These are phyloP conservation scores for Hirudo medicinalis DNA, from an alignment of 1,140 invertebrate genomes.

Conservation along the genomic window DNA sequence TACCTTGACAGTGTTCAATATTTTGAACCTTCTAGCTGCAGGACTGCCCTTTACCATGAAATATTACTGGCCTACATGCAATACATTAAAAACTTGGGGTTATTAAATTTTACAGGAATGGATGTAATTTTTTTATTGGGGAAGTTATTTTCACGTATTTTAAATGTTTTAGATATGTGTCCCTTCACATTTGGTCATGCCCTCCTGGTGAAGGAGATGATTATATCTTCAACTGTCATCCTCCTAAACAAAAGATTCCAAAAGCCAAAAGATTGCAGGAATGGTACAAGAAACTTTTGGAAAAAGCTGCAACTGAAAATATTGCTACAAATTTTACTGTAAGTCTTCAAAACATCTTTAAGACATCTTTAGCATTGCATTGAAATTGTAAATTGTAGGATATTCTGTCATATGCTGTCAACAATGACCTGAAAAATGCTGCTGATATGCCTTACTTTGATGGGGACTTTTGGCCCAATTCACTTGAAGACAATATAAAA, in stretches of 20 bases:
- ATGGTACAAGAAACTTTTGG: slow-evolving; percentile 99
- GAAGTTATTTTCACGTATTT: background rate
- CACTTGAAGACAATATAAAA: slow-evolving; percentile 95
- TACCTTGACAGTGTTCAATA: slow-evolving; percentile 99
- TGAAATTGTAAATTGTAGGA: slow-evolving; percentile 46
- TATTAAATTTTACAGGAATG: background rate
- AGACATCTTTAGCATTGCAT: background rate
- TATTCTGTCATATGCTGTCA: slow-evolving; percentile 94
- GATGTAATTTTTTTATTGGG: background rate
- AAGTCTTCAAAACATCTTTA: background rate
- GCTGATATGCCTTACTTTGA: slow-evolving; percentile 97
- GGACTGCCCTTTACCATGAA: slow-evolving; percentile 98
- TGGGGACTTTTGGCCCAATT: slow-evolving; percentile 99
- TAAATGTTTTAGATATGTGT: slow-evolving; percentile 52
- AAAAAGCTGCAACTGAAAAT: slow-evolving; percentile 93
- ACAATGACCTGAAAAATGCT: slow-evolving; percentile 83
- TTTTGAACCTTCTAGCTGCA: slow-evolving; percentile 87
- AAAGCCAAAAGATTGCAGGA: slow-evolving; percentile 97
- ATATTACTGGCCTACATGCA: slow-evolving; percentile 96
- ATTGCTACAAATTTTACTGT: slow-evolving; percentile 94
- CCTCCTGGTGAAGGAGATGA: slow-evolving; percentile 98
- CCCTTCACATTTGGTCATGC: slow-evolving; percentile 95
- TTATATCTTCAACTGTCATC: slow-evolving; percentile 99
- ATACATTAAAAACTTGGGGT: slow-evolving; percentile 91
- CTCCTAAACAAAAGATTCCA: slow-evolving; percentile 95